phyloP scores from a whole-genome alignment of 2,888 invertebrate species.

The Drosophila lacicola region DNA sequence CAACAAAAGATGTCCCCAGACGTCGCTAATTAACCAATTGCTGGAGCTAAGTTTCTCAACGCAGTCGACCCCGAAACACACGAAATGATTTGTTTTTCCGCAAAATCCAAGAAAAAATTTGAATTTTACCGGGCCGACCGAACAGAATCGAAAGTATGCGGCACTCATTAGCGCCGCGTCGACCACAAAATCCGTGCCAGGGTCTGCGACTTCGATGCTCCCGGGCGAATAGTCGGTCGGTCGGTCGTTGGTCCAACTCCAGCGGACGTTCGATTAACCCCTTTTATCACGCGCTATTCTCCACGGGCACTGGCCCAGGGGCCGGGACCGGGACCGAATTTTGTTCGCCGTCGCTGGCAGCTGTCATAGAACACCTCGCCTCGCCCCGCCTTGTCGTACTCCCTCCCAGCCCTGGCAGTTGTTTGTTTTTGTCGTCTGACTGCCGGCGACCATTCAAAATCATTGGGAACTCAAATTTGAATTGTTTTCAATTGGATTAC shows the following conservation, averaged over 20 bases:
- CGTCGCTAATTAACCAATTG: conserved; percentile 78
- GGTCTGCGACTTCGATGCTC: conserved; percentile 35
- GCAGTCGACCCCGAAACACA: not conserved
- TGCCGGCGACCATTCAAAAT: conserved; percentile 25
- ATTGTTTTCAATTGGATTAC: conserved; percentile 79
- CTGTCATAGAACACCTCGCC: conserved; percentile 56
- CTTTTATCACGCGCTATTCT: conserved; percentile 79
- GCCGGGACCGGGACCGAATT: conserved; percentile 28
- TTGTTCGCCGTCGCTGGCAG: conserved; percentile 38
- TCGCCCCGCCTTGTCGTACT: not conserved
- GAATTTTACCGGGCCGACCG: conserved; percentile 26
- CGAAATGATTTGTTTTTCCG: conserved; percentile 24
- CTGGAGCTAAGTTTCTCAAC: conserved; percentile 50
- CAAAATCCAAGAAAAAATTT: conserved; percentile 28
- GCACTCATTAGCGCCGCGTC: conserved; percentile 51
- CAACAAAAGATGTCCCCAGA: conserved; percentile 71
- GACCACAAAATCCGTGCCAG: conserved; percentile 51
- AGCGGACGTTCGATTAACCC: conserved; percentile 71
- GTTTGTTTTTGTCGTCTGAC: conserved; percentile 40
- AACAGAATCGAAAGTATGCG: conserved; percentile 10
- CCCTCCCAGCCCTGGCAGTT: conserved; percentile 6
- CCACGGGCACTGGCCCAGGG: conserved; percentile 42
- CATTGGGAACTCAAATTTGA: conserved; percentile 55
- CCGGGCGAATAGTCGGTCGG: conserved; percentile 48
- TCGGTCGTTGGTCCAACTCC: conserved; percentile 30